These are phyloP conservation scores for Puma concolor DNA, from an alignment of 2,113 vertebrate genomes.

Conservation along the genomic window DNA sequence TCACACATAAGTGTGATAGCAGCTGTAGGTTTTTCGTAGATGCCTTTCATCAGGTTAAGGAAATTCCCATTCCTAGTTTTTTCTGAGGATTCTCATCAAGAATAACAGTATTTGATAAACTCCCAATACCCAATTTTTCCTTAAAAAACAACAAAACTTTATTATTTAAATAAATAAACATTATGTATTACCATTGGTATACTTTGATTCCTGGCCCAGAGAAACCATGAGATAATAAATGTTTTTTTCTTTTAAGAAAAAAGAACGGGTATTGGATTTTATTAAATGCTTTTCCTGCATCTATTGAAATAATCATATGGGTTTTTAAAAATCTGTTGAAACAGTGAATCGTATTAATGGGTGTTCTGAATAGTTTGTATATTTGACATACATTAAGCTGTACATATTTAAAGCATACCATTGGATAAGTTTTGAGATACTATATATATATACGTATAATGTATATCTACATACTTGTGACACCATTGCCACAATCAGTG, in stretches of 20 bases:
- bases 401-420: background rate
- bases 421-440: background rate
- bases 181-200: background rate
- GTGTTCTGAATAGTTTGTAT: background rate
- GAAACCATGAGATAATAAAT: background rate
- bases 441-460: too few species aligned
- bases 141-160: background rate
- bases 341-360: background rate
- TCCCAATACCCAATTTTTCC: background rate
- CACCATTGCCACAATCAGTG: background rate
- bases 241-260: background rate
- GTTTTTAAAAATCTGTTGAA: background rate
- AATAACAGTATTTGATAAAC: background rate
- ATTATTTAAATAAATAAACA: background rate
- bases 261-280: background rate
- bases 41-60: background rate
- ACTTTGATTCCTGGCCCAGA: background rate
- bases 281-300: background rate
- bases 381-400: background rate
- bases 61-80: background rate
- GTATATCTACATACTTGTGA: background rate
- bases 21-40: background rate
- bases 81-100: background rate
- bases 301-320: background rate
- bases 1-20: background rate